A percentile compares a stretch with the other conserved stretches of the same genome.
Conservation (phyloP, 2,797 vertebrate species). For the Sylvia borin region DNA sequence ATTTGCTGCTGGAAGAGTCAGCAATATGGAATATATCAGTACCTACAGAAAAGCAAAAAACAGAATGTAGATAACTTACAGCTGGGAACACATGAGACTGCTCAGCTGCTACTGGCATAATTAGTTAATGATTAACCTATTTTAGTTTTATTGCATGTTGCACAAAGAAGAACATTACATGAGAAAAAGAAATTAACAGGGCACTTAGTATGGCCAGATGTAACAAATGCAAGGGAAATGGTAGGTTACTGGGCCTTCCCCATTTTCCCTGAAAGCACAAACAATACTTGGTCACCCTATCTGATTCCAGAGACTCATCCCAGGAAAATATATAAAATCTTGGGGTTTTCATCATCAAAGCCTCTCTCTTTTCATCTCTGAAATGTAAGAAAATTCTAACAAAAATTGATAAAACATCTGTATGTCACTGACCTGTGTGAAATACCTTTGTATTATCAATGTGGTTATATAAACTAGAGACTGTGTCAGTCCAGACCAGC, state of each 20-base stretch:
- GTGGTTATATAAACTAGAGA: not conserved
- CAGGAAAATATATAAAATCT: not conserved
- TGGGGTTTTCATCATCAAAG: not conserved
- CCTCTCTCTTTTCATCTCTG: not conserved
- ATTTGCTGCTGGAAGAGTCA: not conserved
- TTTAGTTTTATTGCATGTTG: not conserved
- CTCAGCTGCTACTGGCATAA: not conserved
- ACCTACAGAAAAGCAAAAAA: constrained; percentile 19
- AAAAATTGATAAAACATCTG: not conserved
- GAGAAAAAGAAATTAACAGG: not conserved
- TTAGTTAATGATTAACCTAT: constrained; percentile 10
- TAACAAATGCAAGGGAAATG: not conserved
- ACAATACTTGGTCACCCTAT: not conserved
- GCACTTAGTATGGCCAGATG: not conserved
- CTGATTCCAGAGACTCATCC: not conserved
- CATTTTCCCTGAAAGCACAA: not conserved
- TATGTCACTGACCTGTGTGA: not conserved
- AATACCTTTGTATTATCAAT: not conserved
- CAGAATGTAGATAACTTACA: not conserved
- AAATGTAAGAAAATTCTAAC: not conserved
- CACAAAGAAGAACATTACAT: not conserved
- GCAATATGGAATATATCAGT: not conserved
- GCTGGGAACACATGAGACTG: not conserved
- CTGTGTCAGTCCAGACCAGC: not conserved
- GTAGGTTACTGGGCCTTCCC: not conserved